Evolutionary conservation across 2,113 vertebrate genomes (phyloP).

Genomic region (Corythaeola cristata): DNA sequence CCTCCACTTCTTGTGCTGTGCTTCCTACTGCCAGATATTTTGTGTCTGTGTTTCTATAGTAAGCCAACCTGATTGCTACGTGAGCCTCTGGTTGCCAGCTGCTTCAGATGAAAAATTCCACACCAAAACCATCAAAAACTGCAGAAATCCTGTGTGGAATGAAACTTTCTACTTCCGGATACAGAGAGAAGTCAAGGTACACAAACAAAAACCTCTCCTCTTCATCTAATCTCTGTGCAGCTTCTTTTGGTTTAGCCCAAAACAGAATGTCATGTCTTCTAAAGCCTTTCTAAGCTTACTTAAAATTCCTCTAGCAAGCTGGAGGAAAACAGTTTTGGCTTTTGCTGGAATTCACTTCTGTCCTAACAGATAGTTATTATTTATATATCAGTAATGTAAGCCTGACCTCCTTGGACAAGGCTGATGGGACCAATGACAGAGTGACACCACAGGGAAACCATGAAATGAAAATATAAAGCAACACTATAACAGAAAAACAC

Average conservation of each 20-base stretch:
- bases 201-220: neutral
- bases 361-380: neutral
- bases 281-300: neutral
- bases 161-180: conserved; percentile 78
- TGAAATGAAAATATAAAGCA: neutral
- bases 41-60: conserved; percentile 22
- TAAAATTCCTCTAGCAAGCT: neutral
- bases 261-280: neutral
- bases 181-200: conserved; percentile 77
- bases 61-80: conserved; percentile 76
- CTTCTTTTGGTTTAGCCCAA: neutral
- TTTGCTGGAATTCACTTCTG: neutral
- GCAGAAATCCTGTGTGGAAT: conserved; percentile 77
- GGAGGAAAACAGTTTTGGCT: neutral
- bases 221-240: neutral
- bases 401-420: neutral
- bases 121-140: conserved; percentile 74
- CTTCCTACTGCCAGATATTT: neutral
- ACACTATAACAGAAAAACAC: neutral
- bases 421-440: neutral
- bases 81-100: conserved; percentile 77
- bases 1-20: neutral
- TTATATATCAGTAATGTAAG: neutral
- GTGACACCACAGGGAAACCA: neutral
- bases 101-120: conserved; percentile 62